Evolutionary conservation across 2,113 vertebrate genomes (phyloP), one percentile per base, ranked within the genome.

Genomic region (Seriola aureovittata): DNA sequence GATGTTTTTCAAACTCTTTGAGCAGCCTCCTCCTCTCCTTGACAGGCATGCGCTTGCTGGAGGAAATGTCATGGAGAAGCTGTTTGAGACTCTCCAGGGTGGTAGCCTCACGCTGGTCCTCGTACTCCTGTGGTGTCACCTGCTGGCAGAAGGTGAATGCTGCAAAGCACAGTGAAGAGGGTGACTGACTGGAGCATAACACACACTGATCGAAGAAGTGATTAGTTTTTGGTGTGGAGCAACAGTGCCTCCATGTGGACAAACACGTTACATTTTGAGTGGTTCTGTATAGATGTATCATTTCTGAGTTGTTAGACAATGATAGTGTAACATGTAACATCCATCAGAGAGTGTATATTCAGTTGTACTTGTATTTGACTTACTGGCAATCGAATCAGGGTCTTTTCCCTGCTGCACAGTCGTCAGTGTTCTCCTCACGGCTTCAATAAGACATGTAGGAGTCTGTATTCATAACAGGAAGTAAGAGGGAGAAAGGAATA

Each of bases 131-230:
- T 25, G 82, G 1, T 2, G 95, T 94, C 86, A 96, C 91, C n/a
- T 73, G 93, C 86, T 96, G 93, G 87, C 97, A 97, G 94, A 97
- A 97, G 13, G 91, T 93, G 88, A 97, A 97, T 10, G 88, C 96
- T 98, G 90, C 82, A 78, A 82, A 52, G 72, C 40, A 77, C n/a
- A 85, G 16, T 2, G 25, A 11, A 3, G 50, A 79, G 8, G 19
- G 16, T 29, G 10, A 54, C 2, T 57, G 2, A 62, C 6, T 21
- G 16, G 11, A 63, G 38, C 8, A 4, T 59, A 7, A 65, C 12
- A 3, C 32, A 34, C 6, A 50, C 2, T 4, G 23, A 12, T 14
- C 10, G 23, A 14, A 4, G 4, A 68, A 29, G 32, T 2, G 8
- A 21, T 19, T 29, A 0, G 3, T 38, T 59, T 46, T 72, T 64